Percentiles rank a stretch among this genome's conserved stretches.
Evolutionary conservation across 1,140 invertebrate genomes (phyloP).

Genomic region (Teleogryllus occipitalis): DNA sequence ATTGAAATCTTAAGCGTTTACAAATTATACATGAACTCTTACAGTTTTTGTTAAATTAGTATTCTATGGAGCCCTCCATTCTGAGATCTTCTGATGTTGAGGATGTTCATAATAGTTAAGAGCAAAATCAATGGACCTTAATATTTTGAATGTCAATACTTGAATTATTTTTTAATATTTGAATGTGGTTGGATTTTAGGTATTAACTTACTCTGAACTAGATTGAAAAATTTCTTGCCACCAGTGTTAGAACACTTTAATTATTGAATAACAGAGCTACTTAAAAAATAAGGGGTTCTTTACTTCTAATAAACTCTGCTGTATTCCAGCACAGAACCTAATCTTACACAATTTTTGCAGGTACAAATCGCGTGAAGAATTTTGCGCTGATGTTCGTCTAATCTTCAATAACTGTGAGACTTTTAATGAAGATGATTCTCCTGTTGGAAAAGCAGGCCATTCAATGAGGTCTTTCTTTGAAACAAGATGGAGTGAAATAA

Average conservation of each 20-base stretch:
- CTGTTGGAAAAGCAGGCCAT: constrained; percentile 89
- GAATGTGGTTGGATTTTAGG: too few relatives aligned
- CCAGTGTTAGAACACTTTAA: too few relatives aligned
- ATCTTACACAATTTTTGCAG: constrained; percentile 38
- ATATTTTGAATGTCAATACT: too few relatives aligned
- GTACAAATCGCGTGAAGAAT: constrained; percentile 81
- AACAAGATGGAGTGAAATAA: constrained; percentile 67
- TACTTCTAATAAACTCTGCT: too few relatives aligned
- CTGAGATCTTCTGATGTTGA: background rate
- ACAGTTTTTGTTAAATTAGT: background rate
- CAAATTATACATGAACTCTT: background rate
- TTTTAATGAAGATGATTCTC: constrained; percentile 96
- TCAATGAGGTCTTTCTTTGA: constrained; percentile 87
- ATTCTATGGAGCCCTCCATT: background rate
- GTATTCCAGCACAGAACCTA: too few relatives aligned
- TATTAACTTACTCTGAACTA: too few relatives aligned
- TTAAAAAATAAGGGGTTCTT: too few relatives aligned
- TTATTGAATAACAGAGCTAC: too few relatives aligned
- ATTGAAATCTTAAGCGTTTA: too few relatives aligned
- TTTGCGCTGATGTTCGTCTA: constrained; percentile 78
- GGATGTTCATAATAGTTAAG: background rate
- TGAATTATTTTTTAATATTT: background rate
- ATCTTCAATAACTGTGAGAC: constrained; percentile 96
- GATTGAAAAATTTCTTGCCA: too few relatives aligned
- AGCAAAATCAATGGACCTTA: too few relatives aligned